phyloP scores from a whole-genome alignment of 64 coral and sea anemone genomes.

The Acropora tenuis region DNA sequence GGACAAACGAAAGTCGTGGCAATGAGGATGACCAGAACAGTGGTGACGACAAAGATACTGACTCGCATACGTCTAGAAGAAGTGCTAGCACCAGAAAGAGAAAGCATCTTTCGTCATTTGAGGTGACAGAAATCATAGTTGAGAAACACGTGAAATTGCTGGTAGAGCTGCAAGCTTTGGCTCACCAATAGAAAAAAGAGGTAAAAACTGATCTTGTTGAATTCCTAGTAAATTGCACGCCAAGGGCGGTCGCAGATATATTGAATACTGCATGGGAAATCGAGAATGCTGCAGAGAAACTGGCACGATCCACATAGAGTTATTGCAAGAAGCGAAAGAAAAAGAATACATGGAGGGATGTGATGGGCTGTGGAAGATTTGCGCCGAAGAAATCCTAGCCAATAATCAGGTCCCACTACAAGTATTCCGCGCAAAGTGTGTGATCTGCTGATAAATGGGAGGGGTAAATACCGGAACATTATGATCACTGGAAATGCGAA shows the following conservation, averaged over 20 bases:
- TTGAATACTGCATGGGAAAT: neutral
- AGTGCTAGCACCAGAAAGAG: neutral
- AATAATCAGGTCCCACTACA: neutral
- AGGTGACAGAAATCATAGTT: slow-evolving; percentile 8
- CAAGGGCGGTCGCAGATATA: neutral
- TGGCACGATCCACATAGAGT: neutral
- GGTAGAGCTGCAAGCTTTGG: neutral
- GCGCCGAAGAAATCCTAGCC: neutral
- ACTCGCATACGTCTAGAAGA: neutral
- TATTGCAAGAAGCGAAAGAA: neutral
- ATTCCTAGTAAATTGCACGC: neutral
- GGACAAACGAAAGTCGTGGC: neutral
- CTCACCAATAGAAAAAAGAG: neutral
- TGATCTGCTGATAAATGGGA: too few relatives aligned
- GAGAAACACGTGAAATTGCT: neutral
- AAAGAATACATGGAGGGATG: neutral
- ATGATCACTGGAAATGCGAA: neutral
- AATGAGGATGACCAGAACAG: neutral
- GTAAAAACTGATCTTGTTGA: neutral
- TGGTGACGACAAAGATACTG: slow-evolving; percentile 2
- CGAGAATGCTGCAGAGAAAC: neutral
- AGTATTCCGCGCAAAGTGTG: neutral
- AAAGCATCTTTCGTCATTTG: neutral
- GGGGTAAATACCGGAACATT: neutral
- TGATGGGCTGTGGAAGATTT: neutral